These are phyloP conservation scores for Calvadosia cruxmelitensis DNA, from an alignment of 30 jellyfish, hydroid and myxozoan species.

Conservation along the genomic window DNA sequence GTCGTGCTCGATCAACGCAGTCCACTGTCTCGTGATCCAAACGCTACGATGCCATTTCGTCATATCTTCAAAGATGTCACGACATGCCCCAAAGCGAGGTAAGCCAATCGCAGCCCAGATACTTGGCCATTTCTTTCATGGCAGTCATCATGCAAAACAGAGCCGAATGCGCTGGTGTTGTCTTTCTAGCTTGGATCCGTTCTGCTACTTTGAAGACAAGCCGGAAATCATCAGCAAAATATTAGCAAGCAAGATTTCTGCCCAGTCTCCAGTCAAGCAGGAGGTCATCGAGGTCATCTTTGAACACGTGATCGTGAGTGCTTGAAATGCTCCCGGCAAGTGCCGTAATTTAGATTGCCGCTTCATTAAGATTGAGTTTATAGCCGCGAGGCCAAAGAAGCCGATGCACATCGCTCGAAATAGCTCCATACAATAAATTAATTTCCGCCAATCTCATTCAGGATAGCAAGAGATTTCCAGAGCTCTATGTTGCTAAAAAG, in stretches of 20 bases:
- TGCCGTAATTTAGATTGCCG: background rate
- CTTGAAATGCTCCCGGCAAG: too few relatives aligned
- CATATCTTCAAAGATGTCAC: slow-evolving; percentile 48
- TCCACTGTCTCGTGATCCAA: slow-evolving; percentile 16
- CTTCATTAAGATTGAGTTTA: background rate
- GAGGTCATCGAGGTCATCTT: slow-evolving; percentile 43
- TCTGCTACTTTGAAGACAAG: slow-evolving; percentile 59
- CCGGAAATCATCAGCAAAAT: slow-evolving; percentile 69
- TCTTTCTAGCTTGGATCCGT: slow-evolving; percentile 65
- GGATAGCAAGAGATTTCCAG: slow-evolving; percentile 13
- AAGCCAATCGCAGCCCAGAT: background rate
- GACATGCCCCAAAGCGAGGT: slow-evolving; percentile 82
- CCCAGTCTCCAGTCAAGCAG: slow-evolving; percentile 18
- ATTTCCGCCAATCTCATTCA: background rate
- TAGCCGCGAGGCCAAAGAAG: too few relatives aligned
- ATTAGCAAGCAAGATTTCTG: slow-evolving; percentile 40
- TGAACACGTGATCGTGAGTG: slow-evolving; percentile 88
- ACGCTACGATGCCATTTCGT: slow-evolving; percentile 4
- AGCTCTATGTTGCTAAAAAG: slow-evolving; percentile 25
- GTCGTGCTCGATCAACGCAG: slow-evolving; percentile 79
- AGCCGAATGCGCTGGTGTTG: too few relatives aligned
- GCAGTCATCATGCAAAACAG: too few relatives aligned
- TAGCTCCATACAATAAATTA: background rate
- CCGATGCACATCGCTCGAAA: too few relatives aligned
- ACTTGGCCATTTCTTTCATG: too few relatives aligned